These are phyloP conservation scores for Panopea generosa DNA, from an alignment of 2,888 invertebrate species.

Conservation along the genomic window DNA sequence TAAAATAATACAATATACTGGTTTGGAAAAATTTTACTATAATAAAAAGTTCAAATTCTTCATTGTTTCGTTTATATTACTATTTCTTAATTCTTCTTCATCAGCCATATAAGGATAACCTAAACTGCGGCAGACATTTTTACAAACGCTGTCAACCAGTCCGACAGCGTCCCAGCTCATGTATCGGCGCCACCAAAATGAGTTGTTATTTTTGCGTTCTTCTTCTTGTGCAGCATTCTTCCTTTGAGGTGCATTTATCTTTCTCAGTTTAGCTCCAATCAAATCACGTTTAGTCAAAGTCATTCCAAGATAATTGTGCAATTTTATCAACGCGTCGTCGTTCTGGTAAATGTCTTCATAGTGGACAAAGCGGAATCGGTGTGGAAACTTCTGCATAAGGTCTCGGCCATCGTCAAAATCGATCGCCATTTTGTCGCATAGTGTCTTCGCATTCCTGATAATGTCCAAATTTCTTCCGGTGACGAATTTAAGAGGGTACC, in stretches of 20 bases:
- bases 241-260: slow-evolving; percentile 9
- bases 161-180: slow-evolving; percentile 30
- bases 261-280: background rate
- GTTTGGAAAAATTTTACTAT: too few relatives aligned
- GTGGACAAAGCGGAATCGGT: slow-evolving; percentile 36
- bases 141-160: slow-evolving; percentile 28
- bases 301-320: slow-evolving; percentile 37
- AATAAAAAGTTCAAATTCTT: slow-evolving; percentile 8
- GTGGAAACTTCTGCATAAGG: slow-evolving; percentile 35
- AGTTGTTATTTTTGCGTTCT: slow-evolving; percentile 35
- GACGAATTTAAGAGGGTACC: slow-evolving; percentile 30
- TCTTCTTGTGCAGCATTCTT: background rate
- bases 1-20: too few relatives aligned
- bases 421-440: slow-evolving; percentile 53
- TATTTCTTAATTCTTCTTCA: background rate
- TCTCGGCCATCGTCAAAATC: slow-evolving; percentile 31
- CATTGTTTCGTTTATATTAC: background rate
- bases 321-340: slow-evolving; percentile 25
- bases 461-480: slow-evolving; percentile 11
- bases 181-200: slow-evolving; percentile 47
- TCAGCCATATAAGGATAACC: slow-evolving; percentile 28
- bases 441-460: slow-evolving; percentile 27
- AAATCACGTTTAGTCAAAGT: background rate
- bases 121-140: slow-evolving; percentile 15
- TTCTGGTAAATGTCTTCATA: slow-evolving; percentile 52